Evolutionary conservation across 2,113 vertebrate genomes (phyloP), one percentile per base, ranked within the genome.

Genomic region (Natator depressus): DNA sequence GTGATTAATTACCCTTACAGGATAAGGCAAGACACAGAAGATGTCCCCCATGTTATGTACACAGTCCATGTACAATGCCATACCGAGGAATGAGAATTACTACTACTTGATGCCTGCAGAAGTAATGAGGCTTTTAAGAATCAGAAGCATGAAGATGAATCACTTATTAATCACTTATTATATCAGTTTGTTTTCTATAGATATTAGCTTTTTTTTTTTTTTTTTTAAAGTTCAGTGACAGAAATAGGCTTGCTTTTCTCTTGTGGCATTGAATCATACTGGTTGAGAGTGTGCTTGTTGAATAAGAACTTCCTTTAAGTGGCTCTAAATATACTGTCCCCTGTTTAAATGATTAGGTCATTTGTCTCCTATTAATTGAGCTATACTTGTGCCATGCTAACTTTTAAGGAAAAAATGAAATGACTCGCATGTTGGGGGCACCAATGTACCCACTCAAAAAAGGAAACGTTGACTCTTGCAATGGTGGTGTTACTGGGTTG

Each of bases 1-100:
- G 16, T 59, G 27, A 89, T 92, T 95, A 95, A 95, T 95, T 95
- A 93, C 95, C 49, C 80, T 72, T 85, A 87, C 10, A 93, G 84
- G 53, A 47, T 82, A 80, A n/a, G 95, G 84, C 25, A 93, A 96
- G 83, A 85, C 86, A 87, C 86, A 29, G 42, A 94, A 86, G 89
- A 97, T 92, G 96, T 97, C 82, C 95, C 93, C 75, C 81, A 11
- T 80, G 42, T 90, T 91, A 35, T 79, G 69, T 51, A 89, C 72
- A 65, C 31, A n/a, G 29, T 75, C 22, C 24, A 42, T 46, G 38
- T 11, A 27, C 92, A 89, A 13, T 94, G 84, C 54, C 92, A 81
- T 82, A 76, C 87, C 76, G 83, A 84, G 93, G 92, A 91, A 94
- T 95, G 92, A 20, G 2, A 91, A 80, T 89, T 87, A 47, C 5